These are phyloP conservation scores for Gymnodraco acuticeps DNA, from an alignment of 2,797 vertebrate species.

Conservation along the genomic window DNA sequence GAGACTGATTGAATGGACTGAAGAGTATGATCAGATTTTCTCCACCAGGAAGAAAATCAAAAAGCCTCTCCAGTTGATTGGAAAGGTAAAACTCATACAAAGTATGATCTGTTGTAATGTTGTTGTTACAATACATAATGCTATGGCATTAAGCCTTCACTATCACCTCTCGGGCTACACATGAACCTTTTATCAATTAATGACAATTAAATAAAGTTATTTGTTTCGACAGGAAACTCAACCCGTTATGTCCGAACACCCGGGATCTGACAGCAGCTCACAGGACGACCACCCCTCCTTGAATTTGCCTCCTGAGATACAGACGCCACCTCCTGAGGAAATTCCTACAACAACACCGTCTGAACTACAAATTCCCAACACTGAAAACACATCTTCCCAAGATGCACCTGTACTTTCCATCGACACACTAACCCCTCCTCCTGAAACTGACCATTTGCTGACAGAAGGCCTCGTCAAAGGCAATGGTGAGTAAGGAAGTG, in stretches of 20 bases:
- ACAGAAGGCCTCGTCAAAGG: constrained; percentile 63
- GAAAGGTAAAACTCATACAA: constrained; percentile 77
- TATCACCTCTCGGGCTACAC: not conserved
- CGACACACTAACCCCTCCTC: constrained; percentile 85
- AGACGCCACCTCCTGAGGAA: constrained; percentile 84
- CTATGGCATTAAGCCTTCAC: not conserved
- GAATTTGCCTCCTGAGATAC: constrained; percentile 78
- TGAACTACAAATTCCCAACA: constrained; percentile 59
- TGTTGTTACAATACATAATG: not conserved
- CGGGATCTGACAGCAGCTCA: constrained; percentile 47
- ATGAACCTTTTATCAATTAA: not conserved
- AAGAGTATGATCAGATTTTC: constrained; percentile 95
- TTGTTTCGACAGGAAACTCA: constrained; percentile 50
- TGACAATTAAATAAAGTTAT: not conserved
- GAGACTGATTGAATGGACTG: constrained; percentile 94
- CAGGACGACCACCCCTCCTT: constrained; percentile 41
- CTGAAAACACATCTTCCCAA: constrained; percentile 66
- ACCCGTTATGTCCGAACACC: constrained; percentile 43
- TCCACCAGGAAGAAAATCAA: constrained; percentile 93
- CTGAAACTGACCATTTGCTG: constrained; percentile 74
- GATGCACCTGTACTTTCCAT: constrained; percentile 76
- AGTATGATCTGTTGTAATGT: constrained; percentile 47
- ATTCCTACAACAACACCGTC: constrained; percentile 32
- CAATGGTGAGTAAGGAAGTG: constrained; percentile 57
- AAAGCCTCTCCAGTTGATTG: constrained; percentile 85